Evolutionary conservation across 2,888 invertebrate genomes (phyloP), one percentile per base, ranked within the genome.

Genomic region (Crossocerus cetratus): DNA sequence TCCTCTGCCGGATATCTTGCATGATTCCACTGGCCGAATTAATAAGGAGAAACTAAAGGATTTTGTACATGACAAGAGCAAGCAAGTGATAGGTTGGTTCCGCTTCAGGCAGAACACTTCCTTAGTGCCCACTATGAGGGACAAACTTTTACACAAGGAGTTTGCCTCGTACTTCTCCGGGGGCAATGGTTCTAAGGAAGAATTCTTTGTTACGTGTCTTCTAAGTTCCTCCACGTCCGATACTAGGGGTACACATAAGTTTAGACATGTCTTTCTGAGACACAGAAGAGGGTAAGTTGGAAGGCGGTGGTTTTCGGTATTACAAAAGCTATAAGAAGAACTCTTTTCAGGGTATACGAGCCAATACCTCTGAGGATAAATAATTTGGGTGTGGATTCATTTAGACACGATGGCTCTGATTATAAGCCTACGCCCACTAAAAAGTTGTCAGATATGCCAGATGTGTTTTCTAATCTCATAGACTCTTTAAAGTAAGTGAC

Each of bases 51-150:
- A 92, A 78, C 84, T 94, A 2, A 87, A 89, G 66, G 90, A 91
- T 4, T 90, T 94, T 69, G 86, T 94, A 16, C 91, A 92, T 2
- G 90, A 90, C 69, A 91, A 92, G 70, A 91, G 92, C 21, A 91
- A 90, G 78, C 92, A 93, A 89, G 92, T 94, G 21, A 92, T 94
- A 11, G 94, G 94, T 22, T 94, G 94, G 94, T 94, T 93, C 86
- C 93, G 93, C 86, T 94, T 93, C 83, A 92, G 93, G 76, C 91
- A 91, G 77, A 91, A 92, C 64, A 91, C 91, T 59, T 91, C 90
- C 55, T 90, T 93, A 23, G 91, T 91, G 79, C 92, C 93, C n/a
- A 93, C 93, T 1, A 91, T 94, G 73, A 90, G 93, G 71, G 94
- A 94, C 78, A 93, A 92, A 89, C 87, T 93, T 75, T 91, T 94